These are phyloP conservation scores for Rhagium mordax DNA, from an alignment of 2,888 invertebrate genomes.

Conservation along the genomic window DNA sequence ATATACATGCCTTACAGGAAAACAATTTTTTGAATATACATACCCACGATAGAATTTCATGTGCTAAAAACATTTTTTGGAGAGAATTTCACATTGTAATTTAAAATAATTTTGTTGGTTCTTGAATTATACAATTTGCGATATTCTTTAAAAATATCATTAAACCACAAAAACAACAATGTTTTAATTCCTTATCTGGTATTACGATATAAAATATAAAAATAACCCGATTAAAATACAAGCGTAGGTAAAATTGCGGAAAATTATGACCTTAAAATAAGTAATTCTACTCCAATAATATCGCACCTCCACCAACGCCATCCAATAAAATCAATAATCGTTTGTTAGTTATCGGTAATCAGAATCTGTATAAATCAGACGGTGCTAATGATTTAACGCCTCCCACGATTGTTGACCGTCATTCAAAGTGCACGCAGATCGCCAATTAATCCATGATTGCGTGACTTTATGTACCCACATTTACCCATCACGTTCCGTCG, in stretches of 20 bases:
- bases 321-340: conserved; percentile 32
- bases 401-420: conserved; percentile 60
- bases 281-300: conserved; percentile 4
- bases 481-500: conserved; percentile 52
- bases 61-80: too few relatives aligned
- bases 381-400: conserved; percentile 60
- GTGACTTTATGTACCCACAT: conserved; percentile 57
- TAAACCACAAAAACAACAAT: too few relatives aligned
- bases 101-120: too few relatives aligned
- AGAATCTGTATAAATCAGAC: conserved; percentile 57
- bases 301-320: conserved; percentile 1
- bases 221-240: not conserved
- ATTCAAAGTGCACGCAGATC: conserved; percentile 58
- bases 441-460: conserved; percentile 59
- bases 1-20: too few relatives aligned
- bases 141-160: too few relatives aligned
- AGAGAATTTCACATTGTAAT: too few relatives aligned
- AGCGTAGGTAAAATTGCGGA: not conserved
- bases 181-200: too few relatives aligned
- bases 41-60: too few relatives aligned
- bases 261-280: conserved; percentile 1
- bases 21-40: too few relatives aligned
- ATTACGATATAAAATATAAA: too few relatives aligned
- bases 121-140: too few relatives aligned
- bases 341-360: conserved; percentile 44